phyloP scores from a whole-genome alignment of 1,140 invertebrate species.

The Cotesia vestalis region DNA sequence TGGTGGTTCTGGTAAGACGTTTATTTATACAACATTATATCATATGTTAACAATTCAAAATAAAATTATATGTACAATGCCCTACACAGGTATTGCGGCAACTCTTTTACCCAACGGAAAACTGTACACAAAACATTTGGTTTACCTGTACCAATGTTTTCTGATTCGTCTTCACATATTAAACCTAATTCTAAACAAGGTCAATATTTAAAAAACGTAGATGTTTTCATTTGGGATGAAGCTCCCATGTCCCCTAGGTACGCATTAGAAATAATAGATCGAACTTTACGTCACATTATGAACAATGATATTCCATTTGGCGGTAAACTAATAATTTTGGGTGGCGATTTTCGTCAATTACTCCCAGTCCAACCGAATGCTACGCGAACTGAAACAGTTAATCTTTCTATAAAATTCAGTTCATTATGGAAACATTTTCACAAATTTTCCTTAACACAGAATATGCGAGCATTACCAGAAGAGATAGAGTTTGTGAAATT shows the following conservation, averaged over 20 bases:
- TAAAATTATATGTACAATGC: background rate
- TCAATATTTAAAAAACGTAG: background rate
- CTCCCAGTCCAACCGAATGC: background rate
- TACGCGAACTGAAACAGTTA: conserved; percentile 33
- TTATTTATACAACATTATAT: background rate
- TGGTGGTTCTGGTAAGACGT: too few relatives aligned
- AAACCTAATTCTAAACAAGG: too few relatives aligned
- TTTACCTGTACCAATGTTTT: background rate
- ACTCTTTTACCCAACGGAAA: background rate
- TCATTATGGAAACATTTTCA: conserved; percentile 22
- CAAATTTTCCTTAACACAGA: too few relatives aligned
- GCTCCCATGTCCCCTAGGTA: too few relatives aligned
- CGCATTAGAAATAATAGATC: too few relatives aligned
- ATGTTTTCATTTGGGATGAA: conserved; percentile 15
- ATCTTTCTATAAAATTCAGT: conserved; percentile 38
- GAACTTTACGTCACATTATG: too few relatives aligned
- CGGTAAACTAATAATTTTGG: too few relatives aligned
- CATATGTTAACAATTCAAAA: background rate
- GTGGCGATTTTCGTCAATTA: too few relatives aligned
- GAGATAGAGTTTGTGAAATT: conserved; percentile 38
- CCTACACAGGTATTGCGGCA: background rate
- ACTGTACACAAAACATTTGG: background rate
- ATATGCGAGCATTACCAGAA: too few relatives aligned
- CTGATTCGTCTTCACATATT: too few relatives aligned
- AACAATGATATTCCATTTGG: too few relatives aligned